Percentiles rank a stretch among this genome's conserved stretches.
These are phyloP conservation scores for Drosophila algonquin DNA, from an alignment of 2,888 invertebrate genomes.

Conservation along the genomic window DNA sequence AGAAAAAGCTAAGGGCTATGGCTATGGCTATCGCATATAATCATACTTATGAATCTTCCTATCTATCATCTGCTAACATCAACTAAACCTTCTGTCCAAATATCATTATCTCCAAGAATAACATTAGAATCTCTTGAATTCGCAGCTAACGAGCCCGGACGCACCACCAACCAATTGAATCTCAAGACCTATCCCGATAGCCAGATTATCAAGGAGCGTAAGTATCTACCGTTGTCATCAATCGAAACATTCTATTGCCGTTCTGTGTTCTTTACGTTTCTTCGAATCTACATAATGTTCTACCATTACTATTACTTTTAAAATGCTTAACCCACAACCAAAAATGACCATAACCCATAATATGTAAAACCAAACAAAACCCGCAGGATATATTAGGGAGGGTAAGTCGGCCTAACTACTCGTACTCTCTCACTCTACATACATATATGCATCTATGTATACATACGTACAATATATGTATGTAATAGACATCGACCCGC, in stretches of 20 bases:
- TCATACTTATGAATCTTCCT: background rate
- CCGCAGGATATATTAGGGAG: slow-evolving; percentile 84
- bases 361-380: slow-evolving; percentile 49
- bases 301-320: slow-evolving; percentile 45
- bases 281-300: slow-evolving; percentile 49
- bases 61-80: background rate
- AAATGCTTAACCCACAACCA: slow-evolving; percentile 65
- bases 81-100: background rate
- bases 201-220: slow-evolving; percentile 93
- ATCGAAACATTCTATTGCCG: slow-evolving; percentile 13
- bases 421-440: slow-evolving; percentile 17
- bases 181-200: slow-evolving; percentile 91
- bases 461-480: background rate
- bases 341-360: slow-evolving; percentile 36
- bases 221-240: slow-evolving; percentile 84
- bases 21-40: slow-evolving; percentile 36
- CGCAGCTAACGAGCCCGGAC: slow-evolving; percentile 45
- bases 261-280: slow-evolving; percentile 23
- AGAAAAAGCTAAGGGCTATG: slow-evolving; percentile 19
- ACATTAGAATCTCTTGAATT: background rate
- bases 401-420: slow-evolving; percentile 82
- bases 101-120: background rate
- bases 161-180: slow-evolving; percentile 84
- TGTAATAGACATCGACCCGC: slow-evolving; percentile 25
- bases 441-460: background rate